These are phyloP conservation scores for Nomada flava DNA, from an alignment of 2,888 invertebrate genomes.

Conservation along the genomic window DNA sequence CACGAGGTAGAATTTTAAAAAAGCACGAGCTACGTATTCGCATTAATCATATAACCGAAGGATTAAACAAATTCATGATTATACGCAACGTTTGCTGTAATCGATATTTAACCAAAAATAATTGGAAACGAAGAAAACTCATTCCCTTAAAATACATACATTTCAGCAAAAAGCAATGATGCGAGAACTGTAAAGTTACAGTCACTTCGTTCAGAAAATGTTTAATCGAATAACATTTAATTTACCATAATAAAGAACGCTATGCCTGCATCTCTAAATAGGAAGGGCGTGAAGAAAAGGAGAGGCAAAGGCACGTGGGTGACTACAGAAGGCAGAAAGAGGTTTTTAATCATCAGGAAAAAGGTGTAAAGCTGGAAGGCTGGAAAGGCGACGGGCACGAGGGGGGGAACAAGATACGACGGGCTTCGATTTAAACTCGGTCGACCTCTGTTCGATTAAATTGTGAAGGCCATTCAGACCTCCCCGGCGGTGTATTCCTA, in stretches of 20 bases:
- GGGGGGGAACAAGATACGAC: neutral
- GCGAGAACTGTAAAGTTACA: too few relatives aligned
- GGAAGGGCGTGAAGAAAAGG: too few relatives aligned
- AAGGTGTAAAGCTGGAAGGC: conserved; percentile 17
- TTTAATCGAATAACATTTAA: neutral
- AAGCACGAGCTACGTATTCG: neutral
- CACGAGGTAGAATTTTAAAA: neutral
- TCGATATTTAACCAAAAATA: too few relatives aligned
- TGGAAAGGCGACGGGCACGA: conserved; percentile 11
- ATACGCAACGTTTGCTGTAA: too few relatives aligned
- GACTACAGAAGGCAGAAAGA: neutral
- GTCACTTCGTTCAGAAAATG: too few relatives aligned
- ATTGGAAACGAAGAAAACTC: too few relatives aligned
- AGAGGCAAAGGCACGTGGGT: too few relatives aligned
- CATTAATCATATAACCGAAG: neutral
- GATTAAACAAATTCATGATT: neutral
- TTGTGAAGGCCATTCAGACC: conserved; percentile 29
- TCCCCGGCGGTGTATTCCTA: conserved; percentile 39
- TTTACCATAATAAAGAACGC: neutral
- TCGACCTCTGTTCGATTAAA: conserved; percentile 41
- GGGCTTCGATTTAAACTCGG: conserved; percentile 44
- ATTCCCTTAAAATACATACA: too few relatives aligned
- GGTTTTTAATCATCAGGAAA: neutral
- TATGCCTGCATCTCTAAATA: too few relatives aligned
- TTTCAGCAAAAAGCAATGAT: too few relatives aligned